Percentiles rank a stretch among this genome's conserved stretches.
Evolutionary conservation across 1,140 invertebrate genomes (phyloP).

Genomic region (Parasteatoda tepidariorum): DNA sequence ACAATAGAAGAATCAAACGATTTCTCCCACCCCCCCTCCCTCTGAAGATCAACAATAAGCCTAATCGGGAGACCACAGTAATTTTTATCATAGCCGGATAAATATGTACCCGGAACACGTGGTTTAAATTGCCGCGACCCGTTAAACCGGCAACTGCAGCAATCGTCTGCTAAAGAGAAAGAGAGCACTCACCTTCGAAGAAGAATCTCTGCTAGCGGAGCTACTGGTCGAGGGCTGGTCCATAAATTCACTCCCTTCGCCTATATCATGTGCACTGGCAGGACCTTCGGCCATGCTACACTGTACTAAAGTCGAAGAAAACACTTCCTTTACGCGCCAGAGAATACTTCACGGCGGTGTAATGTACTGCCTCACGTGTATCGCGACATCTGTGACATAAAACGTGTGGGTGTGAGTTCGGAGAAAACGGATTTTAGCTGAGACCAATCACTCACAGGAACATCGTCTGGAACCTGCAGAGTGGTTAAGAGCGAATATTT

Average conservation of each 20-base stretch:
- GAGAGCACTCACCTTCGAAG: constrained; percentile 42
- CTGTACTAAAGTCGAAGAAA: not conserved
- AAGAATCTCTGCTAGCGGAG: constrained; percentile 33
- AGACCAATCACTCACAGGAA: not conserved
- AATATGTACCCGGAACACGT: not conserved
- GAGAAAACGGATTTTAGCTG: constrained; percentile 15
- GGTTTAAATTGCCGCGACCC: not conserved
- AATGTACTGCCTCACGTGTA: constrained; percentile 23
- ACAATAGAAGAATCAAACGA: not conserved
- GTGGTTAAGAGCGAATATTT: too few relatives aligned
- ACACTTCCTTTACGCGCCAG: not conserved
- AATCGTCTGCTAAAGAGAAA: not conserved
- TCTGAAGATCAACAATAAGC: not conserved
- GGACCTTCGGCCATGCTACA: constrained; percentile 52
- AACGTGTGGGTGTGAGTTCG: constrained; percentile 47
- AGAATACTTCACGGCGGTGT: not conserved
- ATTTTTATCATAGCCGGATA: not conserved
- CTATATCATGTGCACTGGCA: not conserved
- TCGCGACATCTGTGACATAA: constrained; percentile 40
- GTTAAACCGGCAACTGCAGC: not conserved
- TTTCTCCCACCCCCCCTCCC: too few relatives aligned
- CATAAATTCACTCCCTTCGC: not conserved
- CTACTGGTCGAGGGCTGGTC: constrained; percentile 48
- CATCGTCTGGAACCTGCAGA: not conserved
- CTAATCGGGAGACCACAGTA: constrained; percentile 1